Conservation (phyloP, 2,797 vertebrate species). For the Rhinella marina region DNA sequence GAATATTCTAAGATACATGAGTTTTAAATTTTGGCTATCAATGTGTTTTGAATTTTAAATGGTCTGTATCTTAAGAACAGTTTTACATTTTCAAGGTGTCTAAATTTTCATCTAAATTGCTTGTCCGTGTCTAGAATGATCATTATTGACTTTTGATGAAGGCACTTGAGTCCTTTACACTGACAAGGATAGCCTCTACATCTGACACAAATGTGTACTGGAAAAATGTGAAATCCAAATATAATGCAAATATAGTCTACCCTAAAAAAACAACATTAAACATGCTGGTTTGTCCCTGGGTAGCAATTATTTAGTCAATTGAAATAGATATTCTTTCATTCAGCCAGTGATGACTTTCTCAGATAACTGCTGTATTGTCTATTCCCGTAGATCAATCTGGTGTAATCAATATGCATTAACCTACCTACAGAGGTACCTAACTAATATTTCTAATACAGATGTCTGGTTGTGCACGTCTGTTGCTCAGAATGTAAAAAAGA, state of each 20-base stretch:
- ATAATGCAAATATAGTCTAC: conserved; percentile 25
- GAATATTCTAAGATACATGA: neutral
- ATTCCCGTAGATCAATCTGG: neutral
- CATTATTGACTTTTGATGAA: conserved; percentile 37
- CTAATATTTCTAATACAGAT: conserved; percentile 8
- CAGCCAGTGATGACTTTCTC: neutral
- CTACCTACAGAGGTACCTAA: neutral
- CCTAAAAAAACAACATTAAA: neutral
- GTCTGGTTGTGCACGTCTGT: neutral
- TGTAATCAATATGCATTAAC: conserved; percentile 12
- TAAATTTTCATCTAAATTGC: conserved; percentile 36
- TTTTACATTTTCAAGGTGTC: conserved; percentile 48
- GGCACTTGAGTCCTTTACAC: conserved; percentile 3
- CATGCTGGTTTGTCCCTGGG: neutral
- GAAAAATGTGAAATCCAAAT: conserved; percentile 1
- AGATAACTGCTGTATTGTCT: neutral
- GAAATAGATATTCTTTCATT: neutral
- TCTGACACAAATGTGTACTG: neutral
- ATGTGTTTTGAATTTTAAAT: neutral
- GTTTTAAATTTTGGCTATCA: neutral
- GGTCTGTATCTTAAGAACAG: neutral
- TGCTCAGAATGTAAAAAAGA: neutral
- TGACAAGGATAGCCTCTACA: conserved; percentile 5
- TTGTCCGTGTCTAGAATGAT: conserved; percentile 14
- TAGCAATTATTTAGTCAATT: neutral